Conservation (phyloP, 2,888 invertebrate genomes). For the Melanargia galathea region DNA sequence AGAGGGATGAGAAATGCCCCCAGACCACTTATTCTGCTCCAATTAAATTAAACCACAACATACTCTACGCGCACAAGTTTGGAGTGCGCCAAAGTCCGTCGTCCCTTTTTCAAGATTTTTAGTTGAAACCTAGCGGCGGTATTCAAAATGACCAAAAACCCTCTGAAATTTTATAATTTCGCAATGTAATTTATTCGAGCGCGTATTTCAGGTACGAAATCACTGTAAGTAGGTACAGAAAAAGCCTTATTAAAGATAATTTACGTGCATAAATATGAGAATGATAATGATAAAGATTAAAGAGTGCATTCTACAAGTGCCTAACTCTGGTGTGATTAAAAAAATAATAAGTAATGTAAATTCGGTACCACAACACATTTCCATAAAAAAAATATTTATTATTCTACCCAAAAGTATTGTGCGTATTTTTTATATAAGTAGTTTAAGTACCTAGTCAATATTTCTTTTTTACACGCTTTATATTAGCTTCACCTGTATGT, state of each 20-base stretch:
- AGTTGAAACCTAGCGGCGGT: conserved; percentile 10
- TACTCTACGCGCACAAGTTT: conserved; percentile 6
- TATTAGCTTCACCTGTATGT: too few relatives aligned
- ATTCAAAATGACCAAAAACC: conserved; percentile 1
- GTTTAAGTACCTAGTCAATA: too few relatives aligned
- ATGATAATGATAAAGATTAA: conserved; percentile 3
- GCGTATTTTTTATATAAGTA: too few relatives aligned
- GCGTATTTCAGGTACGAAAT: conserved; percentile 1
- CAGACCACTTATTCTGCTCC: conserved; percentile 13
- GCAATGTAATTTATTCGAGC: background rate
- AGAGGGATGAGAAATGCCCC: background rate
- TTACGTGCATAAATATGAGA: conserved; percentile 4
- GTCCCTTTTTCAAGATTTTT: conserved; percentile 19
- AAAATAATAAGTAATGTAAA: too few relatives aligned
- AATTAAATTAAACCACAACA: conserved; percentile 16
- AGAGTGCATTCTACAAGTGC: too few relatives aligned
- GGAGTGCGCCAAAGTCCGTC: background rate
- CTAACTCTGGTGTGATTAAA: too few relatives aligned
- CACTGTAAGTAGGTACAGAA: background rate
- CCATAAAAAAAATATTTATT: too few relatives aligned
- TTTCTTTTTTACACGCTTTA: too few relatives aligned
- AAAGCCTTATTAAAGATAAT: conserved; percentile 2
- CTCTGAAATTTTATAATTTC: conserved; percentile 6
- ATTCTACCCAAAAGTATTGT: too few relatives aligned
- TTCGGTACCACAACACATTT: too few relatives aligned